These are phyloP conservation scores for Agrochola macilenta DNA, from an alignment of 2,888 invertebrate genomes.

Conservation along the genomic window DNA sequence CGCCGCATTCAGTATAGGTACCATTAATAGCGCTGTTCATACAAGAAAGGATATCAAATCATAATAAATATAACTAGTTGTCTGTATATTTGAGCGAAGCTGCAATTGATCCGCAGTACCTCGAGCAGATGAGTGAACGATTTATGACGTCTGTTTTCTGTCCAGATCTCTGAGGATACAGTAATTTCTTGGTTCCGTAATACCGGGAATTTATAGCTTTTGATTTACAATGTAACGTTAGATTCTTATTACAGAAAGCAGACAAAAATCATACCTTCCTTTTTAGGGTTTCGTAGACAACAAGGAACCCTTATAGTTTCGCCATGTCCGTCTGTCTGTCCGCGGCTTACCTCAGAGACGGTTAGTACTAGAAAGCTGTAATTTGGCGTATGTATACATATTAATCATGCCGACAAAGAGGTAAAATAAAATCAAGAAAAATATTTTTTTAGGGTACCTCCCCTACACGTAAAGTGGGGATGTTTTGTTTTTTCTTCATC, in stretches of 20 bases:
- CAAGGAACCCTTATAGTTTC: too few species aligned
- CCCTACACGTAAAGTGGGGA: too few species aligned
- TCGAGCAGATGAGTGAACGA: conserved; percentile 16
- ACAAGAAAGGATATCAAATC: not conserved
- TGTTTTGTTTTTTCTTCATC: too few species aligned
- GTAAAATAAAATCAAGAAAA: too few species aligned
- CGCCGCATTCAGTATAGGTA: not conserved
- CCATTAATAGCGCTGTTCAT: not conserved
- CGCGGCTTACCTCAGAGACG: too few species aligned
- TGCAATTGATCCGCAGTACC: not conserved
- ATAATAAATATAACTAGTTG: conserved; percentile 3
- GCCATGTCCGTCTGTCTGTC: too few species aligned
- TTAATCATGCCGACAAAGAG: too few species aligned
- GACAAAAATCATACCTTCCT: not conserved
- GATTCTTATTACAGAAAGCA: not conserved
- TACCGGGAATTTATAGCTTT: not conserved
- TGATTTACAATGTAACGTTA: conserved; percentile 12
- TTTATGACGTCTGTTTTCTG: conserved; percentile 38
- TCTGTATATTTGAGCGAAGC: not conserved
- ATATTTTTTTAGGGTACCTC: too few species aligned
- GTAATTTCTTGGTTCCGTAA: conserved; percentile 1
- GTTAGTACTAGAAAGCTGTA: too few species aligned
- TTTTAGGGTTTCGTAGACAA: too few species aligned
- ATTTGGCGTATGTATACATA: too few species aligned
- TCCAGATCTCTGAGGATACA: conserved; percentile 5